phyloP scores from a whole-genome alignment of 1,140 invertebrate species.

The Melipona quadrifasciata region DNA sequence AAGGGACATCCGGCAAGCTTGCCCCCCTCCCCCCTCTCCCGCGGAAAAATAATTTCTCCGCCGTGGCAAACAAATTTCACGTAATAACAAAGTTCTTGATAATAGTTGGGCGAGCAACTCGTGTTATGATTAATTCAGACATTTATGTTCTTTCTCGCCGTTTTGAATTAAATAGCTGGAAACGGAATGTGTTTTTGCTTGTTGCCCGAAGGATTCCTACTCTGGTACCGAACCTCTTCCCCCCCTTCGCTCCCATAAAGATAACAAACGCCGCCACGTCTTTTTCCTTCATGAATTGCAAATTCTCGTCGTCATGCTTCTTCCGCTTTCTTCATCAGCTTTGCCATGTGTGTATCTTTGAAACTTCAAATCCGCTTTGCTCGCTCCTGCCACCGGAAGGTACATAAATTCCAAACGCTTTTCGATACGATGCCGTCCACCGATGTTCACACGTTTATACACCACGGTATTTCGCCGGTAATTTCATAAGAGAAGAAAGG shows the following conservation, averaged over 20 bases:
- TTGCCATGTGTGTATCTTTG: background rate
- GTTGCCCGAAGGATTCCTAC: constrained; percentile 26
- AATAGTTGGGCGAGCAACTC: constrained; percentile 11
- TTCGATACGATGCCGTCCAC: background rate
- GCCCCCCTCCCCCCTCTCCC: too few species aligned
- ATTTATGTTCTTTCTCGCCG: constrained; percentile 38
- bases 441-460: background rate
- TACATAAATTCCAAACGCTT: constrained; percentile 9
- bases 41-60: constrained; percentile 15
- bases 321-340: constrained; percentile 30
- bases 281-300: constrained; percentile 52
- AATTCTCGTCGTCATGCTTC: constrained; percentile 41
- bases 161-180: constrained; percentile 50
- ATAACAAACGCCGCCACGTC: constrained; percentile 46
- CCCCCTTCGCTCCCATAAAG: constrained; percentile 34
- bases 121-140: constrained; percentile 40
- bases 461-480: background rate
- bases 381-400: background rate
- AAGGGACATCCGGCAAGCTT: too few species aligned
- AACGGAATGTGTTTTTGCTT: constrained; percentile 48
- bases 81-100: constrained; percentile 12
- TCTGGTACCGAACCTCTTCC: background rate
- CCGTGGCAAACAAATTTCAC: constrained; percentile 1
- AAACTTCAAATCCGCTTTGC: constrained; percentile 29
- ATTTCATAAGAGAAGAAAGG: background rate